Evolutionary conservation across 2,888 invertebrate genomes (phyloP).

Genomic region (Hyposoter dolosus): DNA sequence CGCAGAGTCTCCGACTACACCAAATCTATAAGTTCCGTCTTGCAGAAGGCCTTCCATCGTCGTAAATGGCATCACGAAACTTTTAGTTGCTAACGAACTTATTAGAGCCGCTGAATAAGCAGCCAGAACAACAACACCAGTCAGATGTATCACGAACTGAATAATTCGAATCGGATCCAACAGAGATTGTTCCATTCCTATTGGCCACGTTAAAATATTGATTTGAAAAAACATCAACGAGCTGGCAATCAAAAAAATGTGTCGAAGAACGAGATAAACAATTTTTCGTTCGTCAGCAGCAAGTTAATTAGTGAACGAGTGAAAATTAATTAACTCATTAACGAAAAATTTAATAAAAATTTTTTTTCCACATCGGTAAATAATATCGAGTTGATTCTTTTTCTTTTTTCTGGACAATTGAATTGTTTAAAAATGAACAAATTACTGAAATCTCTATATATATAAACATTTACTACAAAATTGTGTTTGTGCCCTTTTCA

Average conservation of each 20-base stretch:
- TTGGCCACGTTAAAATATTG: background rate
- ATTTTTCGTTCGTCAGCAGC: background rate
- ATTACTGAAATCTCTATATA: background rate
- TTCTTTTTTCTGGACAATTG: background rate
- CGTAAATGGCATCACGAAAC: conserved; percentile 82
- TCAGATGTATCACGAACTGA: conserved; percentile 79
- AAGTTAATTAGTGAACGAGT: background rate
- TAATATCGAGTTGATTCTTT: background rate
- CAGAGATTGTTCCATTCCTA: conserved; percentile 75
- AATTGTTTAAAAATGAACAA: background rate
- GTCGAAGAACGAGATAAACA: background rate
- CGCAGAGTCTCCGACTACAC: conserved; percentile 79
- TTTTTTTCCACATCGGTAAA: background rate
- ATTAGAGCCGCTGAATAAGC: conserved; percentile 83
- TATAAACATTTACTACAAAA: too few species aligned
- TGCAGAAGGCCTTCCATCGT: conserved; percentile 81
- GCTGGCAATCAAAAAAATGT: background rate
- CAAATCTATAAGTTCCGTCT: conserved; percentile 81
- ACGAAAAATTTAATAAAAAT: too few species aligned
- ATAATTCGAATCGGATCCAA: conserved; percentile 79
- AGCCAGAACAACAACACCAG: conserved; percentile 80
- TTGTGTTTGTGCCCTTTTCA: too few species aligned
- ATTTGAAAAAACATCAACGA: background rate
- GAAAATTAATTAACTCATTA: too few species aligned
- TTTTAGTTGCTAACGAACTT: conserved; percentile 81